Percentiles rank a stretch among this genome's conserved stretches.
These are phyloP conservation scores for Corticium candelabrum DNA, from an alignment of 37 sponge, comb jelly and placozoan species.

Conservation along the genomic window DNA sequence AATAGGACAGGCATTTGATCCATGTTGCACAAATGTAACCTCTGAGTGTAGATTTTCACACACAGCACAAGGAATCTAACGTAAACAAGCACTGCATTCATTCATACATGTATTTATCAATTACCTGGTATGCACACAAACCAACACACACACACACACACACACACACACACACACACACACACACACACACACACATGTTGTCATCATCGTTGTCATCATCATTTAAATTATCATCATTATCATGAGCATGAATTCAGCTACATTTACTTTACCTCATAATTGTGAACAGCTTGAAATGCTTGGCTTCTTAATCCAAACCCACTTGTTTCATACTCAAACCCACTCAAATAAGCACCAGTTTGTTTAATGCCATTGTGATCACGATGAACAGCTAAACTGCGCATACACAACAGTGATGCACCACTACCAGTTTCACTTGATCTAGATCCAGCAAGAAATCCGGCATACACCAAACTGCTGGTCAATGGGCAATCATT, in stretches of 20 bases:
- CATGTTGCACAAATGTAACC: not conserved
- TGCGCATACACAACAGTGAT: not conserved
- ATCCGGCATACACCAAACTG: not conserved
- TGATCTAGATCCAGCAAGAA: not conserved
- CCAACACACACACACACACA: no score
- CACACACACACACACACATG: no score
- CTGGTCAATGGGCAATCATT: not conserved
- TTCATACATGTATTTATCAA: no score
- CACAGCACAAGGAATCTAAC: conserved; percentile 1
- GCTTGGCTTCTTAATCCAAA: not conserved
- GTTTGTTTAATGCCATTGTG: not conserved
- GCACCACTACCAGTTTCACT: not conserved
- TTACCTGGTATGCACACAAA: no score
- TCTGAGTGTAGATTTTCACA: not conserved
- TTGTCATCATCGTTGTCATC: no score
- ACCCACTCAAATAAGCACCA: not conserved
- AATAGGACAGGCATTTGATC: not conserved
- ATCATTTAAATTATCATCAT: no score
- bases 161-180: no score
- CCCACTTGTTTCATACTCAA: not conserved
- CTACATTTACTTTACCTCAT: no score
- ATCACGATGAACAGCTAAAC: not conserved
- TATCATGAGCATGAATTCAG: no score
- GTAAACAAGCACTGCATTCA: no score
- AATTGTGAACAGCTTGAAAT: not conserved